These are phyloP conservation scores for Stenotaenia linearis DNA, from an alignment of 2,888 invertebrate genomes.

Conservation along the genomic window DNA sequence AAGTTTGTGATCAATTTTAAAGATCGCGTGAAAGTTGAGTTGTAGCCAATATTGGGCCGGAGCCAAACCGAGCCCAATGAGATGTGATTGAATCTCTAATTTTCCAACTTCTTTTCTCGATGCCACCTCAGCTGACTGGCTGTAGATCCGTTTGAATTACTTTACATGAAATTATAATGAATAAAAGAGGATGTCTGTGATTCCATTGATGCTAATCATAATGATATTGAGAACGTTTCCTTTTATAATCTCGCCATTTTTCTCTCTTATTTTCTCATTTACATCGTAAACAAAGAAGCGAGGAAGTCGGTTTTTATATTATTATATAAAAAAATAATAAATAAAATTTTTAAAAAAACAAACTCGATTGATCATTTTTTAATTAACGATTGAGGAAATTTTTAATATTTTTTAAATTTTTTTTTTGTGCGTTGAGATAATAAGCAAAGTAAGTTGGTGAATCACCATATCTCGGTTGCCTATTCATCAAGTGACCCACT, in stretches of 20 bases:
- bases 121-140: not conserved
- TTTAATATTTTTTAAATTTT: not conserved
- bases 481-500: constrained; percentile 1
- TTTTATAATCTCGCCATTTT: not conserved
- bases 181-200: constrained; percentile 9
- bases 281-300: not conserved
- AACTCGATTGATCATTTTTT: too few relatives aligned
- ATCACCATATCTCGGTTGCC: not conserved
- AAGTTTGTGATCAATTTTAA: not conserved
- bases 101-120: not conserved
- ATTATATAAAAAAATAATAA: too few relatives aligned
- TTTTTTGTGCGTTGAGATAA: not conserved
- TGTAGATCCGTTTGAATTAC: not conserved
- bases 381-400: too few relatives aligned
- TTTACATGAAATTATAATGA: not conserved
- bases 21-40: not conserved
- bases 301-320: not conserved
- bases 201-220: constrained; percentile 1
- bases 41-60: not conserved
- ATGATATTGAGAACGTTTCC: not conserved
- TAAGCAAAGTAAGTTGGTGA: not conserved
- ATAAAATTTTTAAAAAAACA: too few relatives aligned
- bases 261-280: not conserved
- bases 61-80: not conserved
- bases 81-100: not conserved